phyloP scores from a whole-genome alignment of 2,888 invertebrate species.

The Pheosia tremula region DNA sequence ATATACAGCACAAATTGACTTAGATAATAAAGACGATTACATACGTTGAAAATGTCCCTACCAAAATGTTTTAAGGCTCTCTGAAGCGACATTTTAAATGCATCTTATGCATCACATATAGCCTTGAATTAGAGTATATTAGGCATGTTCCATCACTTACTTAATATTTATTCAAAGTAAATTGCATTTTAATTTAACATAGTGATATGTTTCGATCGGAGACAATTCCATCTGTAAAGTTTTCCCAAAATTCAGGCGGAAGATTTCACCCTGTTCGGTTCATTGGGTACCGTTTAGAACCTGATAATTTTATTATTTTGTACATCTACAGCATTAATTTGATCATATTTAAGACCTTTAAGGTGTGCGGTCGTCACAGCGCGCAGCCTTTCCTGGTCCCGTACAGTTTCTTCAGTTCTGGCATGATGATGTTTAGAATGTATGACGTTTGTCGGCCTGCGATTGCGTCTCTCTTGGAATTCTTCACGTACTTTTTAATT shows the following conservation, averaged over 20 bases:
- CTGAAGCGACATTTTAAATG: conserved; percentile 27
- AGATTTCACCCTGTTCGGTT: conserved; percentile 53
- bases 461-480: conserved; percentile 89
- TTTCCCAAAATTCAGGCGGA: conserved; percentile 56
- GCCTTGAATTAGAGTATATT: conserved; percentile 7
- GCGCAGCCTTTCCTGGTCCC: conserved; percentile 92
- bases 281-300: conserved; percentile 19
- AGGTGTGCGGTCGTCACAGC: conserved; percentile 79
- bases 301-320: conserved; percentile 23
- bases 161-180: conserved; percentile 9
- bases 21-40: conserved; percentile 44
- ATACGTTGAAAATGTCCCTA: conserved; percentile 14
- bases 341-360: conserved; percentile 27
- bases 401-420: conserved; percentile 93
- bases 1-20: conserved; percentile 42
- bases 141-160: conserved; percentile 1
- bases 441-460: conserved; percentile 91
- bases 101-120: conserved; percentile 29
- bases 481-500: conserved; percentile 92
- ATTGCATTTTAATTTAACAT: conserved; percentile 36
- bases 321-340: conserved; percentile 17
- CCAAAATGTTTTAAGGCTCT: conserved; percentile 27
- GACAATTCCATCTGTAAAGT: conserved; percentile 43
- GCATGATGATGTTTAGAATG: conserved; percentile 92
- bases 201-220: conserved; percentile 66